Base-by-base conservation (phyloP, 2,113 vertebrate genomes). In the Beaufortia kweichowensis region DNA sequence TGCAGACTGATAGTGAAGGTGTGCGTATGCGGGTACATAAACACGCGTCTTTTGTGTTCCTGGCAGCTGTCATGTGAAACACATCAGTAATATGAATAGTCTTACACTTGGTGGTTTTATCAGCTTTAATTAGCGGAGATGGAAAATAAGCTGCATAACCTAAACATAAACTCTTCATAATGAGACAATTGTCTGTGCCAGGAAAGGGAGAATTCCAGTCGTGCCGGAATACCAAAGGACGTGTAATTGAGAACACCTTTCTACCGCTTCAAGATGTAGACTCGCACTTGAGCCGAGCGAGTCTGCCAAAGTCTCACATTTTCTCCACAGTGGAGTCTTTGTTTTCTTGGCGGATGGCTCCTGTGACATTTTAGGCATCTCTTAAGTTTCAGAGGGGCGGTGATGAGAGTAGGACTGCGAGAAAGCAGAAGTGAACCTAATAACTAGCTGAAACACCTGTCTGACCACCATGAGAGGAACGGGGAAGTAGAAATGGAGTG, bases 361-460 rank as follows among this genome's bases (percentile, higher is more conserved):
- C 68, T 48, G 64, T 86, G 90, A 89, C 86, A 90, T 89, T 89
- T 87, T 86, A 83, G 67, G 80, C 79, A 72, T 86, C 87, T 88
- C 81, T 86, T 86, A 82, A 86, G 82, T 82, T 87, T 86, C 84
- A 81, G 73, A 29, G 68, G 69, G 78, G 80, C n/a, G n/a, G 87
- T 76, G 1, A 76, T 61, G 55, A 77, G 23, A 46, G 75, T 77
- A 53, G 70, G 60, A 48, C 60, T 75, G 23, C 46, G 59, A 69
- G 83, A 79, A 89, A 82, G 87, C 86, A 87, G 79, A 60, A 50
- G 53, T 39, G 71, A 75, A 70, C 29, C 29, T 56, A 63, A 72
- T 75, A 69, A 81, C 39, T 28, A 10, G 10, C 46, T 63, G 24
- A 41, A 56, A 41, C 48, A 35, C 43, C 56, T 66, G 17, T 43